Evolutionary conservation across 2,797 vertebrate genomes (phyloP), one percentile per base, ranked within the genome.

Genomic region (Gallinago solitaria): DNA sequence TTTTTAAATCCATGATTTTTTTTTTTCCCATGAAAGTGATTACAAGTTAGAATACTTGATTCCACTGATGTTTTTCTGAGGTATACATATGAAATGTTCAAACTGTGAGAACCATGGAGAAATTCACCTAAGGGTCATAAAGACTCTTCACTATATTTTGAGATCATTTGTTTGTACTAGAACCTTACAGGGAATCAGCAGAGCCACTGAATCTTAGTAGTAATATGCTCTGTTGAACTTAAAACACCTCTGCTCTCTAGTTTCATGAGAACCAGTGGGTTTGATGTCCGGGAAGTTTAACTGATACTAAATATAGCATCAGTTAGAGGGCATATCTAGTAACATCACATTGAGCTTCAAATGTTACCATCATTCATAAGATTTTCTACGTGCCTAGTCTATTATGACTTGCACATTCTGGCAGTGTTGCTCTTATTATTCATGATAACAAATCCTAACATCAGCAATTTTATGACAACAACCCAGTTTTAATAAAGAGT

Each of bases 231-330:
- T 73, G 73, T 45, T 97, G 89, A 97, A 97, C 90, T 95, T 95
- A 96, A 96, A 97, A 84, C 84, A 96, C 91, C 87, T 96, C 93
- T 83, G 73, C 64, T 92, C 97, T 97, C 93, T 88, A 95, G 78
- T 67, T 97, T 67, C 65, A 92, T 96, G 83, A 82, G 90, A 95
- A 95, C 60, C 73, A 96, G 78, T 1, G 74, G 47, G 63, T 95
- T 94, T 95, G 89, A 96, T 95, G 90, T 77, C 75, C 90, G 78
- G 54, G 83, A 91, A 92, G 41, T 96, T 95, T 71, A 97, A 92
- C 84, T 50, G 67, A 41, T 86, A 56, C 86, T 96, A 96, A 97
- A 96, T 97, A 96, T 97, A 97, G 83, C 89, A 90, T 91, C 67
- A 65, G 59, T 96, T 97, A 70, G 85, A 97, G 89, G 84, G 89